A percentile compares a stretch with the other conserved stretches of the same genome.
phyloP scores from a whole-genome alignment of 1,140 invertebrate genomes.

The Drosophila nikananu region DNA sequence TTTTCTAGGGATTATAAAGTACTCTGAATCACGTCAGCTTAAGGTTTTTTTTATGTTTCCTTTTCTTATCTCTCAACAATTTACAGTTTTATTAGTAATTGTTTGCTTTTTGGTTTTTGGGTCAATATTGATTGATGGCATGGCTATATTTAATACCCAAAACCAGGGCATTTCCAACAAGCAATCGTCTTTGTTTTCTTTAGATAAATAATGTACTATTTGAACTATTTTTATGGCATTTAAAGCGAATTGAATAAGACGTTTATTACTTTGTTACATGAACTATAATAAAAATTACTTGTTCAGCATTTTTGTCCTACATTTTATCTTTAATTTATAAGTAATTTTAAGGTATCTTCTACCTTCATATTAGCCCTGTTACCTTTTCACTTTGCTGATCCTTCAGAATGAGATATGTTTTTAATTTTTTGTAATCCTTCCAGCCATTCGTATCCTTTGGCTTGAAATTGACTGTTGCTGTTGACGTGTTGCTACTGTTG shows the following conservation, averaged over 20 bases:
- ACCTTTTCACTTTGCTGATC: slow-evolving; percentile 79
- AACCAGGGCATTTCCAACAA: slow-evolving; percentile 10
- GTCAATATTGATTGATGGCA: slow-evolving; percentile 62
- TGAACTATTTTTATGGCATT: neutral
- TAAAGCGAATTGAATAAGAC: neutral
- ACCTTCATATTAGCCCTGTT: slow-evolving; percentile 1
- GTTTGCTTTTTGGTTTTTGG: slow-evolving; percentile 50
- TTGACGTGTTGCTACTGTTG: slow-evolving; percentile 15
- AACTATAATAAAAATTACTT: no score
- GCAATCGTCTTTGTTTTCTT: slow-evolving; percentile 21
- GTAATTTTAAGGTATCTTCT: no score
- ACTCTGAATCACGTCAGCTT: slow-evolving; percentile 27
- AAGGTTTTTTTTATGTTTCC: slow-evolving; percentile 3
- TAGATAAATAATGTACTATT: neutral
- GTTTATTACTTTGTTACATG: neutral
- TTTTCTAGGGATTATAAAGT: slow-evolving; percentile 20
- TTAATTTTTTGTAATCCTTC: slow-evolving; percentile 82
- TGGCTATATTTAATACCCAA: slow-evolving; percentile 31
- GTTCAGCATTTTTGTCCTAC: no score
- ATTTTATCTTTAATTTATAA: neutral
- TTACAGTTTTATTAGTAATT: slow-evolving; percentile 44
- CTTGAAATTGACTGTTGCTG: slow-evolving; percentile 58
- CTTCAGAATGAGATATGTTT: slow-evolving; percentile 80
- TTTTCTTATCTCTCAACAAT: slow-evolving; percentile 19
- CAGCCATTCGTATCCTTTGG: slow-evolving; percentile 79